These are phyloP conservation scores for Dorcus hopei DNA, from an alignment of 2,888 invertebrate genomes.

Conservation along the genomic window DNA sequence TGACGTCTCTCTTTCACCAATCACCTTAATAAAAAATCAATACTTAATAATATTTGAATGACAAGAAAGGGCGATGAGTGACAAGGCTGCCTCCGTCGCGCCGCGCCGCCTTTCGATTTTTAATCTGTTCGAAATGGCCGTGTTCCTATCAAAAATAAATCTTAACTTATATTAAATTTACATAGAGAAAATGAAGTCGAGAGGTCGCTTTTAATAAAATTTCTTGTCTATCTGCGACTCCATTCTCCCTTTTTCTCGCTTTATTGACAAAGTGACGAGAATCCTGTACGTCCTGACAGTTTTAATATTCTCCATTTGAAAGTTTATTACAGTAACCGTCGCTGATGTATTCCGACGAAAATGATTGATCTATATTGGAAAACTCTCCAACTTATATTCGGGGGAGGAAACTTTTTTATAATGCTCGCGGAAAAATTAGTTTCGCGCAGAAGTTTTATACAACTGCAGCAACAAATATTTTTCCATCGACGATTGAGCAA, in stretches of 20 bases:
- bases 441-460: background rate
- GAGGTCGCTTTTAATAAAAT: constrained; percentile 14
- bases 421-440: background rate
- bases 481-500: too few relatives aligned
- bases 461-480: too few relatives aligned
- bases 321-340: constrained; percentile 9
- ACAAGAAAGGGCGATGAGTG: too few relatives aligned
- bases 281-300: constrained; percentile 10
- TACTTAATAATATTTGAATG: too few relatives aligned
- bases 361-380: constrained; percentile 3
- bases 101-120: too few relatives aligned
- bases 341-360: background rate
- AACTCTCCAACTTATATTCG: constrained; percentile 2
- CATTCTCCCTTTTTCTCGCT: constrained; percentile 6
- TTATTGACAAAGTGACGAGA: constrained; percentile 13
- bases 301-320: constrained; percentile 12
- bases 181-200: constrained; percentile 6
- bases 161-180: background rate
- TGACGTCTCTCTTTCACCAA: too few relatives aligned
- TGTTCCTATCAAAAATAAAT: too few relatives aligned
- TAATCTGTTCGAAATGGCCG: too few relatives aligned
- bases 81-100: too few relatives aligned
- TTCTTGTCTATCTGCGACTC: constrained; percentile 11
- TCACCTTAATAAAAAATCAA: too few relatives aligned
- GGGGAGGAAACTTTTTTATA: background rate